A percentile compares a stretch with the other conserved stretches of the same genome.
Conservation (phyloP, 2,113 vertebrate genomes). For the Cervus canadensis region DNA sequence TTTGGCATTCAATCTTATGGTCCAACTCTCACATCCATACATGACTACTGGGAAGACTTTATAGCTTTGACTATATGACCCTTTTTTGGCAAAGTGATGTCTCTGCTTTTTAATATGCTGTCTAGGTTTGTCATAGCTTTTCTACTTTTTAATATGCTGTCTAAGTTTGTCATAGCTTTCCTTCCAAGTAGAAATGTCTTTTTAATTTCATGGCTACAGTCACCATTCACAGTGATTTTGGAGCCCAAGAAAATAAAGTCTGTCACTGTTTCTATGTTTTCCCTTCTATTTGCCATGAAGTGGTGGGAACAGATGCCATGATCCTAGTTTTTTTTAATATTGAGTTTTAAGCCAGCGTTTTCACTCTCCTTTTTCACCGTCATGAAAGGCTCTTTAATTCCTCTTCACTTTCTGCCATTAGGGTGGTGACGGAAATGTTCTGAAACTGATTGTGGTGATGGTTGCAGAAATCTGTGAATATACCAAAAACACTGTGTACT, state of each 20-base stretch:
- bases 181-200: not conserved
- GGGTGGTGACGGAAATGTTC: not conserved
- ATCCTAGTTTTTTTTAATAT: not conserved
- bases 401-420: not conserved
- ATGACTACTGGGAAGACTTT: not conserved
- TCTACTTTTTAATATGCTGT: not conserved
- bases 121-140: not conserved
- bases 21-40: not conserved
- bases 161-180: not conserved
- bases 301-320: not conserved
- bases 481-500: not conserved
- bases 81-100: not conserved
- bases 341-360: not conserved
- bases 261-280: not conserved
- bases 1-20: not conserved
- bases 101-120: not conserved
- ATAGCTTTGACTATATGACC: not conserved
- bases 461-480: not conserved
- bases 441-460: not conserved
- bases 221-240: not conserved
- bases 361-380: not conserved
- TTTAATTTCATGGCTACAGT: not conserved
- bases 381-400: not conserved
- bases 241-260: not conserved
- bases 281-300: not conserved